Base-by-base conservation (phyloP, 2,888 invertebrate genomes). In the Mimumesa dahlbomi region DNA sequence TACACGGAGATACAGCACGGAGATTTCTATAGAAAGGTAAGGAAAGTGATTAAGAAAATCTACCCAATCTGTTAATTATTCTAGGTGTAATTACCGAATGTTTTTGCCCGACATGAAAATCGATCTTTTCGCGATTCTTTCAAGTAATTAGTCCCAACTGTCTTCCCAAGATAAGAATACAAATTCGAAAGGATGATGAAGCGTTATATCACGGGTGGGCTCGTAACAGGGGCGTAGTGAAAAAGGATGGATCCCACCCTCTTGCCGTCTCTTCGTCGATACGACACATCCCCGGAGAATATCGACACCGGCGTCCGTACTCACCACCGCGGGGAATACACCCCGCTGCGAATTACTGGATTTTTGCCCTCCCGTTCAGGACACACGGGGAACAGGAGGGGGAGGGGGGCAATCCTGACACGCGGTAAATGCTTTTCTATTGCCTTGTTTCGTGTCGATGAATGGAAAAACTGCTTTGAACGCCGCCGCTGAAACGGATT, bases 261-360 rank as follows among this genome's bases (percentile, higher is more conserved):
- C 25, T 53, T n/a, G n/a, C 29, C 16, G 9, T 25, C 25, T 11
- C 42, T 42, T 29, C 9, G 3, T 31, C 48, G 53, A 70, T 58
- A 46, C 64, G 48, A 69, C 19, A 16, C 21, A 21, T 58, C 70
- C 71, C 63, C 6, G 31, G 56, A 61, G 61, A 61, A 46, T 64
- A 75, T 77, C 73, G 75, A 73, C 77, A 58, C 61, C 61, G 52
- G 34, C 18, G 14, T 13, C 36, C 52, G 14, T 49, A 11, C 46
- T 49, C 56, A 19, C 25, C 34, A 34, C 43, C 46, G 52, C 22
- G 58, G 48, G 62, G 21, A 18, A 59, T 46, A 31, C n/a, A 45
- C 58, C 16, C 45, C 36, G 31, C 38, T 18, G 46, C 56, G 52
- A 63, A 63, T 63, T 64, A 64, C 57, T 38, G 48, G 48, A 43